phyloP scores from a whole-genome alignment of 2,113 vertebrate genomes.

The Gorsachius goisagi region DNA sequence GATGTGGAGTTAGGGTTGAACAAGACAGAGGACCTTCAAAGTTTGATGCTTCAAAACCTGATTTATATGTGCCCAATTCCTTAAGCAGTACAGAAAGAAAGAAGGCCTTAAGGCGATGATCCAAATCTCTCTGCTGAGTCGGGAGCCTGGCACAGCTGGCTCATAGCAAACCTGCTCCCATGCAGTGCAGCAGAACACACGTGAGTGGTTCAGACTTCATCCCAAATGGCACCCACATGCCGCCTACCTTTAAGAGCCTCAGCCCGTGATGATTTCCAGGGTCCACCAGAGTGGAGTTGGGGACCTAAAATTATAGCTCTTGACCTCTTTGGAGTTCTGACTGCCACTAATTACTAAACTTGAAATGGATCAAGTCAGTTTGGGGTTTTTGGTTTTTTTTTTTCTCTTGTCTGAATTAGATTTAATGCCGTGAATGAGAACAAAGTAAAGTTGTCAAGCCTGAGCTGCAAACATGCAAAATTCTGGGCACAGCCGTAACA shows the following conservation, averaged over 20 bases:
- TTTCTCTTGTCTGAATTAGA: background rate
- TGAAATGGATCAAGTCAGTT: background rate
- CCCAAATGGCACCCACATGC: rapidly evolving
- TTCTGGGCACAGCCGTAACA: background rate
- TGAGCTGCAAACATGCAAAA: background rate
- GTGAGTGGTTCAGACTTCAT: background rate
- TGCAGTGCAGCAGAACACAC: background rate
- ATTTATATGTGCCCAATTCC: background rate
- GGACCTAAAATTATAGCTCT: background rate
- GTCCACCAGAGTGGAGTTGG: background rate
- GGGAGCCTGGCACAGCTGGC: background rate
- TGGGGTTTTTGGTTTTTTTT: background rate
- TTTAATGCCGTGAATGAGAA: background rate
- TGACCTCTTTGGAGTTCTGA: background rate
- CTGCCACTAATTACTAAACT: background rate
- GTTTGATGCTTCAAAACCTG: background rate
- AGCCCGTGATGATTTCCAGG: background rate
- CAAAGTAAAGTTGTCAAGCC: background rate
- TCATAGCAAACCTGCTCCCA: background rate
- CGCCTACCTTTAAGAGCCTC: background rate
- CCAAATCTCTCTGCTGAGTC: background rate
- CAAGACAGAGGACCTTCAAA: background rate
- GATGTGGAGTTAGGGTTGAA: background rate
- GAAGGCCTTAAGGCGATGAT: background rate
- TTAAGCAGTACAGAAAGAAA: background rate